Percentiles rank a stretch among this genome's conserved stretches.
These are phyloP conservation scores for Volucella zonaria DNA, from an alignment of 2,888 invertebrate species.

Conservation along the genomic window DNA sequence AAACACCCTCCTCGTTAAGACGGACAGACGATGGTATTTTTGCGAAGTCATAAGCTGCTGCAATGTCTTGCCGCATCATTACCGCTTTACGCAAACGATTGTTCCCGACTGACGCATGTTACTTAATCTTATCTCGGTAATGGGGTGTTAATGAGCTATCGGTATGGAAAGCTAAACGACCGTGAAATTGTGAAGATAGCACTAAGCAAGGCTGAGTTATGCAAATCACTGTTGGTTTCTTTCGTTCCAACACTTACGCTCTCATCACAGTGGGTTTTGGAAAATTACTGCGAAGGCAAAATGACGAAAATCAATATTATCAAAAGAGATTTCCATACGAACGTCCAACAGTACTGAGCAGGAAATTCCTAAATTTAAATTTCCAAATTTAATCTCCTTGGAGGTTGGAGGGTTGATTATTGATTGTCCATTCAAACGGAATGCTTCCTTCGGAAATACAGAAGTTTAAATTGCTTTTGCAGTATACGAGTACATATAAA, in stretches of 20 bases:
- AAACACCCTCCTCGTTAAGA: conserved; percentile 14
- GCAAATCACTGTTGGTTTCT: conserved; percentile 16
- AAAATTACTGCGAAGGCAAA: not conserved
- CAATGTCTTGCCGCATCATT: conserved; percentile 52
- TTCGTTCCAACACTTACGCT: too few relatives aligned
- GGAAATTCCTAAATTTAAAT: too few relatives aligned
- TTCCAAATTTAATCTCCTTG: too few relatives aligned
- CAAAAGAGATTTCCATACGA: too few relatives aligned
- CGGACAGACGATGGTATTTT: conserved; percentile 4
- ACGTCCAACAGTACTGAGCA: too few relatives aligned
- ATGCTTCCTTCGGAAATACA: too few relatives aligned
- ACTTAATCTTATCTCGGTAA: conserved; percentile 59
- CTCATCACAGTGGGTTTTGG: not conserved
- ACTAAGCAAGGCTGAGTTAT: conserved; percentile 12
- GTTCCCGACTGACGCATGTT: conserved; percentile 20
- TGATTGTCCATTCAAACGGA: too few relatives aligned
- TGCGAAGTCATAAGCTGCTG: conserved; percentile 23
- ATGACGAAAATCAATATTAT: not conserved
- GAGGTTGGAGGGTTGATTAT: too few relatives aligned
- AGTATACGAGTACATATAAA: too few relatives aligned
- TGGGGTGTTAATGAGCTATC: conserved; percentile 41
- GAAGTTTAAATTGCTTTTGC: too few relatives aligned
- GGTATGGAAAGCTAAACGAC: conserved; percentile 58
- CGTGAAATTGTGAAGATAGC: conserved; percentile 54
- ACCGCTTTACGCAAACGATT: conserved; percentile 45